Evolutionary conservation across 1,140 invertebrate genomes (phyloP).

Genomic region (Drosophila hydei): DNA sequence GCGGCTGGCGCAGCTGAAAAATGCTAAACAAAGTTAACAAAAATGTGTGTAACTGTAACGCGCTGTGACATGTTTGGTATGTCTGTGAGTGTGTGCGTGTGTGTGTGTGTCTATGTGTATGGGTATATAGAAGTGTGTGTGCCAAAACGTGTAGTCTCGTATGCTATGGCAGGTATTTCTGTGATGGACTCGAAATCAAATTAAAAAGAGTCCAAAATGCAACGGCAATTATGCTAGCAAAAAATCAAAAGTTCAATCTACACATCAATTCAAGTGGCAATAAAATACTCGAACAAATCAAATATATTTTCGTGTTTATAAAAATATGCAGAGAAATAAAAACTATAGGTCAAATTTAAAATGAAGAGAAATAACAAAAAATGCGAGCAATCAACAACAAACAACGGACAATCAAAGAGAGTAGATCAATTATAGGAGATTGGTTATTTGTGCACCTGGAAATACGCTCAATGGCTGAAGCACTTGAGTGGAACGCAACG

Average conservation of each 20-base stretch:
- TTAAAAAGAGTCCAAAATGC: slow-evolving; percentile 27
- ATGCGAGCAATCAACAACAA: slow-evolving; percentile 6
- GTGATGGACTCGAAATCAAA: slow-evolving; percentile 42
- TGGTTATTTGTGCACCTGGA: slow-evolving; percentile 77
- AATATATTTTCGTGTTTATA: background rate
- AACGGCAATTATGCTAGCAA: slow-evolving; percentile 41
- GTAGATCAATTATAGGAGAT: slow-evolving; percentile 12
- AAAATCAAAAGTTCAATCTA: slow-evolving; percentile 47
- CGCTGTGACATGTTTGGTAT: slow-evolving; percentile 14
- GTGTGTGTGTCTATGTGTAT: slow-evolving; percentile 15
- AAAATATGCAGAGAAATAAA: slow-evolving; percentile 27
- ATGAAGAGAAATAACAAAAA: slow-evolving; percentile 29
- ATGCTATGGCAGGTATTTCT: slow-evolving; percentile 25
- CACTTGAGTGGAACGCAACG: slow-evolving; percentile 84
- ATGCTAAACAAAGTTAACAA: slow-evolving; percentile 65
- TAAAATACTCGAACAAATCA: slow-evolving; percentile 38
- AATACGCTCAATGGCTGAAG: slow-evolving; percentile 84
- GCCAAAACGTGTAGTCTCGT: slow-evolving; percentile 27
- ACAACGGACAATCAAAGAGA: slow-evolving; percentile 49
- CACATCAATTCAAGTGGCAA: slow-evolving; percentile 45
- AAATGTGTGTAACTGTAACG: slow-evolving; percentile 36
- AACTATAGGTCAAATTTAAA: slow-evolving; percentile 18
- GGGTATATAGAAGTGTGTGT: slow-evolving; percentile 12
- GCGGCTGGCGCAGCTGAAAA: slow-evolving; percentile 65
- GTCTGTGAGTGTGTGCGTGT: background rate